Evolutionary conservation across 2,888 invertebrate species (phyloP).

Genomic region (Mythimna ferrago): DNA sequence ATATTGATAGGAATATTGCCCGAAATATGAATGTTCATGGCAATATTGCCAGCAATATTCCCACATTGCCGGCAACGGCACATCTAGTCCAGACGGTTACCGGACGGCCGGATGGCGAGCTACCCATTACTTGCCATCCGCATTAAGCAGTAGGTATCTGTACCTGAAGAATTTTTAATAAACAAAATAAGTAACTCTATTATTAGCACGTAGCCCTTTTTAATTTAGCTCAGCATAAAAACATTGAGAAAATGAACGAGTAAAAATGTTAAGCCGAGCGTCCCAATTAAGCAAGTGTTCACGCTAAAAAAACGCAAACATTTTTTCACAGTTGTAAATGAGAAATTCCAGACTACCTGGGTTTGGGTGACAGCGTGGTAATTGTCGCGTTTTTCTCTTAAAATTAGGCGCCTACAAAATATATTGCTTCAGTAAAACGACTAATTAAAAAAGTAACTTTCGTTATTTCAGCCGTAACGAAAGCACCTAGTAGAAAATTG

Average conservation of each 20-base stretch:
- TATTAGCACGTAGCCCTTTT: neutral
- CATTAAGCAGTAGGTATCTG: too few species aligned
- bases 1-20: too few species aligned
- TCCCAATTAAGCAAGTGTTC: slow-evolving; percentile 41
- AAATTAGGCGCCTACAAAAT: slow-evolving; percentile 48
- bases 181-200: neutral
- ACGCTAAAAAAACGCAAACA: slow-evolving; percentile 35
- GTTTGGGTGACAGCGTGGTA: slow-evolving; percentile 59
- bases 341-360: slow-evolving; percentile 71
- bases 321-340: slow-evolving; percentile 67
- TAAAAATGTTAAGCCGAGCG: slow-evolving; percentile 27
- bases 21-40: too few species aligned
- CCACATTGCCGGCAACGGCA: too few species aligned
- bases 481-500: neutral
- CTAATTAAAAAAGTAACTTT: slow-evolving; percentile 39
- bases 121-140: too few species aligned
- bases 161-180: slow-evolving; percentile 1
- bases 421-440: slow-evolving; percentile 33
- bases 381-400: slow-evolving; percentile 58
- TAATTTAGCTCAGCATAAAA: slow-evolving; percentile 24
- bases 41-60: too few species aligned
- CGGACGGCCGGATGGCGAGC: too few species aligned
- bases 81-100: too few species aligned
- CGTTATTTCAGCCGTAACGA: slow-evolving; percentile 6
- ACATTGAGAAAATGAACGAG: neutral